Base-by-base conservation (phyloP, 64 coral and sea anemone species). In the Catalaphyllia jardinei region DNA sequence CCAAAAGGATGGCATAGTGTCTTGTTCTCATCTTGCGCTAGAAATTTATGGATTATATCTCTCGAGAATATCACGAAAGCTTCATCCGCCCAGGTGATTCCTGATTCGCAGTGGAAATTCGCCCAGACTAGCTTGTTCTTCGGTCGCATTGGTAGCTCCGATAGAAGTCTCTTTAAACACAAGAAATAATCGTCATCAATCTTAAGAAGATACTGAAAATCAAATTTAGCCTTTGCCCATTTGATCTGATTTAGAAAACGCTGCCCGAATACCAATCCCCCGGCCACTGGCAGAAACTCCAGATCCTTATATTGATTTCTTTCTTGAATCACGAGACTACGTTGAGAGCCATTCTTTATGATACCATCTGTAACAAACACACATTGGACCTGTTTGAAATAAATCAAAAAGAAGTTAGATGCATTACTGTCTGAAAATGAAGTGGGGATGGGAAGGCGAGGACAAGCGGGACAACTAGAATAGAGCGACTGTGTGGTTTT, bases 161-260 rank as follows among this genome's bases (percentile, higher is more conserved):
- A 29, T 8, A 93, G 13, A 31, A 93, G 86, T 72, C 83, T 80
- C 17, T 87, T 73, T 35, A 93, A 29, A 49, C 91, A 93, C 5
- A 93, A 38, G 16, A 88, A 93, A 63, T 88, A 93, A 54, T 93
- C 91, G 33, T 93, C 91, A 77, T 88, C 91, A 7, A 71, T 50
- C 18, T 86, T 76, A 29, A 93, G 86, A 27, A 93, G 29, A 76
- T 88, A 93, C 8, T 80, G 74, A 38, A 93, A 93, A 31, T 93
- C 64, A 75, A 78, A 87, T 30, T 88, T 80, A 10, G 91, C 75
- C 20, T 17, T 65, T 0, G 91, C 91, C 91, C 91, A 93, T 73
- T 60, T 67, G 27, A 93, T 88, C 20, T 88, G 86, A 67, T 73
- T 62, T 19, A 93, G 78, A 67, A 93, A 93, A 3, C 91, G 75